Evolutionary conservation across 2,888 invertebrate species (phyloP), one percentile per base, ranked within the genome.

Genomic region (Acronicta psi): DNA sequence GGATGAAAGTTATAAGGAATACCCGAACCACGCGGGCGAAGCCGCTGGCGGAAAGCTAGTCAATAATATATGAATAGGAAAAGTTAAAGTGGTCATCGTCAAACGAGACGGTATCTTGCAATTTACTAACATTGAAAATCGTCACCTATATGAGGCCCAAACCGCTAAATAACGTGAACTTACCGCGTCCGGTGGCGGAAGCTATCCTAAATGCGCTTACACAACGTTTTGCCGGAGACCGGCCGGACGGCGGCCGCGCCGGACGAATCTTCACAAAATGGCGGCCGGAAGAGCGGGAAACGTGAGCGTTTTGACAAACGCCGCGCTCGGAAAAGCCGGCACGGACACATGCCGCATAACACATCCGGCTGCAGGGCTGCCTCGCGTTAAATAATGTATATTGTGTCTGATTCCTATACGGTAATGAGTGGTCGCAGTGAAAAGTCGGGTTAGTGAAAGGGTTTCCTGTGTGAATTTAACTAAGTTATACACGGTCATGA

Each of bases 301-400:
- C 94, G 94, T 93, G 94, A 91, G 85, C 88, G 91, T 90, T 92
- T 91, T 94, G 92, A 93, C 91, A 92, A 92, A 90, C 88, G 86
- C 83, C 82, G 79, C 75, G 79, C 77, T 80, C 85, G 88, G 87
- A 85, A 88, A 90, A 90, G 81, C 83, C 82, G 63, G 59, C 55
- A 54, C 59, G 76, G 80, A 85, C 86, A 86, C 88, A 87, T 84
- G 87, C 83, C 85, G 83, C 80, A 84, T 82, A 89, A 86, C 83
- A 81, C 83, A 85, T 85, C 80, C 81, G 82, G 82, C 81, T 79
- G 13, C 31, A 75, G 75, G 75, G 75, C 13, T 78, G 75, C 53
- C 41, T 44, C 16, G 69, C 51, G 52, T 44, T 60, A 51, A 55
- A 70, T 71, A 44, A 75, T 55, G 56, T 71, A 71, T 69, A 56